Evolutionary conservation across 2,888 invertebrate species (phyloP).

Genomic region (Acronicta leporina): DNA sequence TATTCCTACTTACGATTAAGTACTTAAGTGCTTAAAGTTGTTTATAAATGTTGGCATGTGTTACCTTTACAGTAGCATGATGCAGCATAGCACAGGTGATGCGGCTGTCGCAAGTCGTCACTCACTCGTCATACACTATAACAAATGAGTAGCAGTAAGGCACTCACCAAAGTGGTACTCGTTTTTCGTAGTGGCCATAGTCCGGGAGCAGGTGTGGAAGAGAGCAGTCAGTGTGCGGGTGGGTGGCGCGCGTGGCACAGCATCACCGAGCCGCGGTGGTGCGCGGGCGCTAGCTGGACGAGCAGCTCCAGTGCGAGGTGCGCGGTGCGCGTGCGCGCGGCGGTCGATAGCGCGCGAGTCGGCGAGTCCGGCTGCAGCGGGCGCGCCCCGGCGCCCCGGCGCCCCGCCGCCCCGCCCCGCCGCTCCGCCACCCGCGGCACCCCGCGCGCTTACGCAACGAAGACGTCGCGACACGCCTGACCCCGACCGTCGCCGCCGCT

Average conservation of each 20-base stretch:
- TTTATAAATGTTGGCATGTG: constrained; percentile 12
- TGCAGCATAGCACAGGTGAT: neutral
- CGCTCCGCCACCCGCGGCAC: constrained; percentile 21
- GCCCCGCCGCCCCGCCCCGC: constrained; percentile 39
- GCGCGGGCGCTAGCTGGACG: constrained; percentile 40
- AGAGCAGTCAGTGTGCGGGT: constrained; percentile 36
- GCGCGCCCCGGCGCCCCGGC: constrained; percentile 44
- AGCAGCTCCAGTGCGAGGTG: constrained; percentile 43
- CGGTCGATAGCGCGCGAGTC: constrained; percentile 71
- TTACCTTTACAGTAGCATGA: constrained; percentile 18
- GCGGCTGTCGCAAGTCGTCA: neutral
- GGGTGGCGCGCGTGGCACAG: constrained; percentile 38
- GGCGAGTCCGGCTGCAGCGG: constrained; percentile 63
- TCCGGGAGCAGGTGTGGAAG: constrained; percentile 57
- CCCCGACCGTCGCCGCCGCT: constrained; percentile 36
- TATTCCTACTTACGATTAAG: neutral
- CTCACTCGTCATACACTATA: constrained; percentile 1
- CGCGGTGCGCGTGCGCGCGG: constrained; percentile 68
- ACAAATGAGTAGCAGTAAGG: constrained; percentile 5
- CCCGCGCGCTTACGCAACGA: constrained; percentile 59
- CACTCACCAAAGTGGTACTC: constrained; percentile 83
- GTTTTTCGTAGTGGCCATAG: constrained; percentile 71
- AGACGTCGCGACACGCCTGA: constrained; percentile 59
- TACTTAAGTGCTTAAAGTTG: neutral
- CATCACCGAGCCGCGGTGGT: constrained; percentile 35